Conservation (phyloP, 1,140 invertebrate species). For the Papilio glaucus region DNA sequence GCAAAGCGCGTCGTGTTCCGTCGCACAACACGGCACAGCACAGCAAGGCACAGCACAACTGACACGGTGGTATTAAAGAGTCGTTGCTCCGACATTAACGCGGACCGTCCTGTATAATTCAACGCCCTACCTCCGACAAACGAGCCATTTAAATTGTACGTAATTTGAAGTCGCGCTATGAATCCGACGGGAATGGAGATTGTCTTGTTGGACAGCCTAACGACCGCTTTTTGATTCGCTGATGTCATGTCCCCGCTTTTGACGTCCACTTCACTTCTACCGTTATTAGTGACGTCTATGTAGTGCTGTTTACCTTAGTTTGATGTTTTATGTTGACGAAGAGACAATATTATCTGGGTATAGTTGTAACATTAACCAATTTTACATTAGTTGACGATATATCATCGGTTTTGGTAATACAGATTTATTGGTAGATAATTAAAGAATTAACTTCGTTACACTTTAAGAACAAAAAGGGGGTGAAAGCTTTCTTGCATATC, state of each 20-base stretch:
- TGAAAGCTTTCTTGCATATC: too few relatives aligned
- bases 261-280: neutral
- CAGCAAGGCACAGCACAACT: constrained; percentile 13
- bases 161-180: constrained; percentile 26
- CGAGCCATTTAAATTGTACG: constrained; percentile 46
- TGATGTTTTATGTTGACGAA: neutral
- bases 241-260: constrained; percentile 28
- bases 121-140: constrained; percentile 53
- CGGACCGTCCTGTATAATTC: constrained; percentile 49
- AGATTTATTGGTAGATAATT: too few relatives aligned
- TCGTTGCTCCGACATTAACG: constrained; percentile 53
- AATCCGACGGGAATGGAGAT: constrained; percentile 17
- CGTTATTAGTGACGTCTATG: constrained; percentile 19
- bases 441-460: too few relatives aligned
- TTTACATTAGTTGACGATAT: neutral
- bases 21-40: neutral
- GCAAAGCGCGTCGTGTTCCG: neutral
- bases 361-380: neutral
- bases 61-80: constrained; percentile 43
- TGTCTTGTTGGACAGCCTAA: constrained; percentile 3
- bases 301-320: neutral
- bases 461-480: too few relatives aligned
- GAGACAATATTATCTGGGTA: neutral
- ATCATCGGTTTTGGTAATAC: too few relatives aligned
- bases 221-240: constrained; percentile 20